Evolutionary conservation across 1,140 invertebrate genomes (phyloP).

Genomic region (Nymphalis io): DNA sequence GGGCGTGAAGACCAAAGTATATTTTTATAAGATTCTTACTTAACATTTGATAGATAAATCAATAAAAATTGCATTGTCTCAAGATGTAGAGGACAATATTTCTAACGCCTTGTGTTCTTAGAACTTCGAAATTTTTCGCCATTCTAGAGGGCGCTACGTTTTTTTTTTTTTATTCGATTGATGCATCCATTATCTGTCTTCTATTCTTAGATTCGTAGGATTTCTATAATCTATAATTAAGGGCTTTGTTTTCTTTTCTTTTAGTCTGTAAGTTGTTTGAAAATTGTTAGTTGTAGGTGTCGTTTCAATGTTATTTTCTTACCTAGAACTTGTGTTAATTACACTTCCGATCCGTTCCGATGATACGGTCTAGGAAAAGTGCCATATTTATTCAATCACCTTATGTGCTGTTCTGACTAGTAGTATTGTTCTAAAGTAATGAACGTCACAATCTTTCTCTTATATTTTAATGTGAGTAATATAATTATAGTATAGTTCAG

Average conservation of each 20-base stretch:
- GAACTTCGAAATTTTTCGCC: constrained; percentile 23
- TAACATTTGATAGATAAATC: not conserved
- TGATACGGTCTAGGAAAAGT: constrained; percentile 14
- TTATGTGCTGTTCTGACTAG: not conserved
- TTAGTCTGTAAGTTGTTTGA: constrained; percentile 2
- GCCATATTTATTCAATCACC: not conserved
- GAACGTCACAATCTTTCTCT: not conserved
- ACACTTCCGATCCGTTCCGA: not conserved
- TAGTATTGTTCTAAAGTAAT: not conserved
- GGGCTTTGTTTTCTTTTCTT: constrained; percentile 16
- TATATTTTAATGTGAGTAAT: not conserved
- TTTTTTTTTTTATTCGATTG: constrained; percentile 26
- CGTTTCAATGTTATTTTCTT: constrained; percentile 22
- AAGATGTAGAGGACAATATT: not conserved
- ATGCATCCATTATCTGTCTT: constrained; percentile 37
- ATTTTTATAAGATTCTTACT: not conserved
- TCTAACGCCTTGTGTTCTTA: constrained; percentile 31
- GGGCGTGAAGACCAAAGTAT: constrained; percentile 23
- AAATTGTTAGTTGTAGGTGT: constrained; percentile 21
- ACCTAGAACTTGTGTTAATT: constrained; percentile 7
- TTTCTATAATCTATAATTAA: constrained; percentile 15
- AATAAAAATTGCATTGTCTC: not conserved
- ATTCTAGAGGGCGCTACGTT: constrained; percentile 35
- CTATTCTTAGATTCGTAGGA: constrained; percentile 30
- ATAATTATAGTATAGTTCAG: not conserved